Percentiles rank a stretch among this genome's conserved stretches.
Evolutionary conservation across 2,113 vertebrate genomes (phyloP).

Genomic region (Platycercus adscitus): DNA sequence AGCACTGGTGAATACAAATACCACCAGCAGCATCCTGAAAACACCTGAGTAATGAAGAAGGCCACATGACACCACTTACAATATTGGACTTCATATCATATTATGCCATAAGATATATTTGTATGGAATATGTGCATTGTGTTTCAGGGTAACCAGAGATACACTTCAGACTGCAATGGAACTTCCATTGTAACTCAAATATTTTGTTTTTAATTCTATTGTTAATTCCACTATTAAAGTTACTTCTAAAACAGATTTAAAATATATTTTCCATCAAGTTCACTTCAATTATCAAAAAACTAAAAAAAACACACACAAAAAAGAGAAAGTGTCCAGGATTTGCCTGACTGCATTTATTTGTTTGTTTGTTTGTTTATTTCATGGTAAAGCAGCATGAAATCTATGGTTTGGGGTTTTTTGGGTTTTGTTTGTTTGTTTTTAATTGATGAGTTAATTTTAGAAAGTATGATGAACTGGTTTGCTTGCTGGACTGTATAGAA

Average conservation of each 20-base stretch:
- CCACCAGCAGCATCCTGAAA: neutral
- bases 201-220: neutral
- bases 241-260: neutral
- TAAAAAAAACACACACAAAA: too few species aligned
- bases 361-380: neutral
- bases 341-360: neutral
- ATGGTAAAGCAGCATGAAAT: neutral
- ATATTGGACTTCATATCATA: neutral
- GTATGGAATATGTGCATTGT: neutral
- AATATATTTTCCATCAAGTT: neutral
- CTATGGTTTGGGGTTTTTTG: neutral
- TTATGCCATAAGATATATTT: neutral
- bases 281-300: neutral
- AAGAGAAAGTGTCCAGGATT: neutral
- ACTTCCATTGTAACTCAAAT: neutral
- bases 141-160: neutral
- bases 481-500: neutral
- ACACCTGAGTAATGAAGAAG: neutral
- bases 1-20: neutral
- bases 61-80: neutral
- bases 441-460: neutral
- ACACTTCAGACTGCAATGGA: neutral
- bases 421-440: neutral
- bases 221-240: neutral
- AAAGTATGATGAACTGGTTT: neutral